These are phyloP conservation scores for Smutsia gigantea DNA, from an alignment of 2,797 vertebrate genomes.

Conservation along the genomic window DNA sequence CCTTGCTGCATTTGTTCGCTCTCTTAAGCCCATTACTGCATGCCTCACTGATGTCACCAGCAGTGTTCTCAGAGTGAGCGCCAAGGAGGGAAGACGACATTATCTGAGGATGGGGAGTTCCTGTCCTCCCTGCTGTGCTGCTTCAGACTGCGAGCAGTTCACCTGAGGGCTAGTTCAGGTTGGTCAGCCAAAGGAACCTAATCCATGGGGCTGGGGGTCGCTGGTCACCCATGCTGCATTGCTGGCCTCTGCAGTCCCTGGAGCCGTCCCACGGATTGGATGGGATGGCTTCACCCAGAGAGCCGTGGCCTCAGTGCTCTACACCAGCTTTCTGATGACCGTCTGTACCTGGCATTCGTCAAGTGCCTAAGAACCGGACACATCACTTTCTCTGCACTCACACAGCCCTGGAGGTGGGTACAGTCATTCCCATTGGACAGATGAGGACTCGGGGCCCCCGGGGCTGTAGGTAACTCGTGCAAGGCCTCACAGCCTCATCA, in stretches of 20 bases:
- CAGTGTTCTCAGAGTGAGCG: not conserved
- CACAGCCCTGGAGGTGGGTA: too few species aligned
- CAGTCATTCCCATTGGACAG: not conserved
- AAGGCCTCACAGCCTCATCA: not conserved
- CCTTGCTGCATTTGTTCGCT: not conserved
- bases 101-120: not conserved
- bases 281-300: not conserved
- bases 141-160: not conserved
- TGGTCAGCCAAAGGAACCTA: constrained; percentile 23
- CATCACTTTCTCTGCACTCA: not conserved
- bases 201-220: not conserved
- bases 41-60: not conserved
- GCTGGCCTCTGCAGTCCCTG: not conserved
- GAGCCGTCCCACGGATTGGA: not conserved
- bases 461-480: not conserved
- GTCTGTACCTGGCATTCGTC: not conserved
- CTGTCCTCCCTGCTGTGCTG: not conserved
- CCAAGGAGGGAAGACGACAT: not conserved
- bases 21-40: not conserved
- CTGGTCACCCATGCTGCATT: not conserved
- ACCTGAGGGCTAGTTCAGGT: not conserved
- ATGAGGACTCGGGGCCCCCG: not conserved
- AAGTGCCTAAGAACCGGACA: not conserved
- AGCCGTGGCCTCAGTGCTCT: not conserved
- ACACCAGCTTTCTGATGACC: not conserved